Evolutionary conservation across 1,140 invertebrate genomes (phyloP), one percentile per base, ranked within the genome.

Genomic region (Brachionus calyciflorus): DNA sequence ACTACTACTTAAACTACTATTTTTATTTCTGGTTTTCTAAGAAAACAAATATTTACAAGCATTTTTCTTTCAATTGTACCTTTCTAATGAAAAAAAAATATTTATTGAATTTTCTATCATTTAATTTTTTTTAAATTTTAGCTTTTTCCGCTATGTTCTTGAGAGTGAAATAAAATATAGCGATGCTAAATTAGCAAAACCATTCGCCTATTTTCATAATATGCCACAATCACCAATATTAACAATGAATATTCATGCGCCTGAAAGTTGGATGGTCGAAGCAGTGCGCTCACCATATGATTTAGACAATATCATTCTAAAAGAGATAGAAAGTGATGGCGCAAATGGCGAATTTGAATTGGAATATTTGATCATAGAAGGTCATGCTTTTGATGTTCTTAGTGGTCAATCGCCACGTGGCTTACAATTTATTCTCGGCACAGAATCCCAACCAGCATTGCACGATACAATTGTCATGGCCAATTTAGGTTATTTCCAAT

Each of bases 391-490:
- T 85, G 96, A 99, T 86, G 89, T 91, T 7, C 88, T 89, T 0
- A 89, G 90, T 17, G 94, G 94, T 28, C 93, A 93, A 80, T 95
- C 96, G 10, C 96, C 97, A 0, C 87, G 96, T 78, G 97, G 97
- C 12, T 86, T 99, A 12, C 97, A 99, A 87, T 91, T 99, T 77
- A 92, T 92, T 24, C 85, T 99, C n/a, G 95, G 94, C 30, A 93
- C 92, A 0, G 88, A 91, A 65, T 14, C 28, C 28, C 88, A 84
- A 6, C 86, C 90, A 44, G 90, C 92, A 0, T 88, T 90, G 2
- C 51, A 68, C 33, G 97, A 99, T 84, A 99, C 97, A 10, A 99
- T 99, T 80, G 97, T 99, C 2, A 99, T 99, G 97, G 96, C 96
- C 1, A 99, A 99, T 87, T 87, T 99, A 78, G 85, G 84, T 53